phyloP scores from a whole-genome alignment of 2,797 vertebrate species.

The Orientallactaga sibirica region DNA sequence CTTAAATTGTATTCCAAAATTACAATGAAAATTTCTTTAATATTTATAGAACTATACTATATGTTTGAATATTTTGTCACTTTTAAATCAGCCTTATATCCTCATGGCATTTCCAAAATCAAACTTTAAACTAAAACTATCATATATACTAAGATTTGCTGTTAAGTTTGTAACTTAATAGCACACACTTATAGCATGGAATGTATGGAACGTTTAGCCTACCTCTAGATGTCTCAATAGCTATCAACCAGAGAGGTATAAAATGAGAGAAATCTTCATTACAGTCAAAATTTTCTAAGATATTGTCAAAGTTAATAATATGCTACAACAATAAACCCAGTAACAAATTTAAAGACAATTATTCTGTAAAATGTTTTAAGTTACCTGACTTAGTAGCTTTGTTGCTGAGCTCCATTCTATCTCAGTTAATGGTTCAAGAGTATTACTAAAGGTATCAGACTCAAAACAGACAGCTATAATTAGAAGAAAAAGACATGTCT shows the following conservation, averaged over 20 bases:
- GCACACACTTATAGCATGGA: background rate
- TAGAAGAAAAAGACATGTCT: background rate
- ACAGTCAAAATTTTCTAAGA: background rate
- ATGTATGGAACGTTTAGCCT: background rate
- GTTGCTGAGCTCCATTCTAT: slow-evolving; percentile 86
- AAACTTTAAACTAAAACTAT: slow-evolving; percentile 27
- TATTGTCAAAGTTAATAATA: background rate
- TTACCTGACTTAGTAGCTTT: slow-evolving; percentile 85
- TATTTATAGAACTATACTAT: background rate
- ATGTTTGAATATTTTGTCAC: background rate
- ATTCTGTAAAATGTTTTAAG: background rate
- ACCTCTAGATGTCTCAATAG: background rate
- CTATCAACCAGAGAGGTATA: background rate
- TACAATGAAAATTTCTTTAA: slow-evolving; percentile 34
- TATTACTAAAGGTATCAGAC: slow-evolving; percentile 76
- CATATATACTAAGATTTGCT: background rate
- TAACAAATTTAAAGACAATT: background rate
- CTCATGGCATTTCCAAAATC: background rate
- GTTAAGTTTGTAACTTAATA: background rate
- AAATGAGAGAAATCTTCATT: background rate
- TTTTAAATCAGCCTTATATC: slow-evolving; percentile 19
- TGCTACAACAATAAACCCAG: background rate
- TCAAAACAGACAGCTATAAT: slow-evolving; percentile 85
- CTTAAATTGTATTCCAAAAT: background rate
- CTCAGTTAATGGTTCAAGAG: slow-evolving; percentile 78